Evolutionary conservation across 30 jellyfish, hydroid and myxozoan genomes (phyloP).

Genomic region (Hydractinia echinata): DNA sequence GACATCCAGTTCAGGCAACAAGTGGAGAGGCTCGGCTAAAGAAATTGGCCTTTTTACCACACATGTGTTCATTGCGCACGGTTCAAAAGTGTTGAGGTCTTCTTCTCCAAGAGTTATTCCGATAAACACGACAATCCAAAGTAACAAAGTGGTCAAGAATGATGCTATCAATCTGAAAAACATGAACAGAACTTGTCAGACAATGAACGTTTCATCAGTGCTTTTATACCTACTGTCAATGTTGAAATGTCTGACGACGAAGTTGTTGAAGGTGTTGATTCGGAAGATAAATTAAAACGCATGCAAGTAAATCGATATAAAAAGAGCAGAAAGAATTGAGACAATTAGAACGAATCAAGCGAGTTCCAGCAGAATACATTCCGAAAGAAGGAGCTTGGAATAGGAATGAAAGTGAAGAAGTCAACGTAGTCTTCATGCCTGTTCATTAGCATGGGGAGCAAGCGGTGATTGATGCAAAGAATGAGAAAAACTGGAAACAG

Average conservation of each 20-base stretch:
- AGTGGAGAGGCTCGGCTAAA: conserved; percentile 30
- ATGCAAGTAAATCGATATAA: not conserved
- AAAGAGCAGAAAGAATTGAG: not conserved
- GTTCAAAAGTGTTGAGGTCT: conserved; percentile 21
- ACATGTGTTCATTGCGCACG: conserved; percentile 9
- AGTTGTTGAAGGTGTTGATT: not conserved
- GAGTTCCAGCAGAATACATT: not conserved
- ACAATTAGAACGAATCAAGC: not conserved
- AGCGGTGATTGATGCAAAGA: conserved; percentile 1
- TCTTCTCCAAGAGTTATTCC: conserved; percentile 13
- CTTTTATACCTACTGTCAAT: conserved; percentile 1
- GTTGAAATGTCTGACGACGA: not conserved
- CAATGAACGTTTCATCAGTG: not conserved
- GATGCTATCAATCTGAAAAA: not conserved
- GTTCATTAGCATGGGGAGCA: not conserved
- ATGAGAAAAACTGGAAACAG: not conserved
- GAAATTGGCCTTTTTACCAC: not conserved
- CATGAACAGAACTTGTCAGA: not conserved
- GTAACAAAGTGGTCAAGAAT: not conserved
- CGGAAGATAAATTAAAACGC: not conserved
- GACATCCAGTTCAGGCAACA: conserved; percentile 28
- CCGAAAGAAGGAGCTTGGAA: not conserved
- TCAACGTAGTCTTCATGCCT: not conserved
- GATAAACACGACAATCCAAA: not conserved
- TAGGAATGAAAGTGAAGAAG: conserved; percentile 1